A percentile compares a stretch with the other conserved stretches of the same genome.
phyloP scores from a whole-genome alignment of 92 coral and sea anemone genomes.

The Heteractis magnifica region DNA sequence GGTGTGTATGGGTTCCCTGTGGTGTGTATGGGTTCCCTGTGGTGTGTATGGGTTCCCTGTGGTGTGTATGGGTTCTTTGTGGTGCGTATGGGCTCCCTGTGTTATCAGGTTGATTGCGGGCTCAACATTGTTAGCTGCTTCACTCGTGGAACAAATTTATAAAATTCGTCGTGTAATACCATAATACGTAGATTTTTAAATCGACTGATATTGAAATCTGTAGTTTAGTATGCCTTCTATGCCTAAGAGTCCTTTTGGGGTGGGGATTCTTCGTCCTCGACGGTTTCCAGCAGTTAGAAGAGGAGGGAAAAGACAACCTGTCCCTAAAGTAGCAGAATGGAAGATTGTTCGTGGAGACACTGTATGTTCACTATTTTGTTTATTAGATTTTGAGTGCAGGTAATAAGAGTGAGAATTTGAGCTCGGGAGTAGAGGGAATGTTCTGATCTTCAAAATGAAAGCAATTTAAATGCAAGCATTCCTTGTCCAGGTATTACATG shows the following conservation, averaged over 20 bases:
- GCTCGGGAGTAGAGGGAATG: no score
- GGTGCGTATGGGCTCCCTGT: constrained; percentile 2
- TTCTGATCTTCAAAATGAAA: no score
- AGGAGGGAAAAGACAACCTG: constrained; percentile 70
- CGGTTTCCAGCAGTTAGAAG: constrained; percentile 72
- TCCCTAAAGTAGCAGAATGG: constrained; percentile 80
- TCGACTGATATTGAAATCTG: background rate
- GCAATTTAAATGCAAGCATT: no score
- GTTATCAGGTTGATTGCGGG: constrained; percentile 2
- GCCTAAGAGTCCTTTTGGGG: constrained; percentile 86
- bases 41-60: background rate
- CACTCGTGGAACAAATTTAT: background rate
- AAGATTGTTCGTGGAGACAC: constrained; percentile 90
- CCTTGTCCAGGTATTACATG: no score
- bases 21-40: no score
- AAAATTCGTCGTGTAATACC: background rate
- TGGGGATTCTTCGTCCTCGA: constrained; percentile 59
- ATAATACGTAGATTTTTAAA: background rate
- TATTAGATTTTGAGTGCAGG: no score
- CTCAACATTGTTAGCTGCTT: background rate
- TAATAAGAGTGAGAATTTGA: no score
- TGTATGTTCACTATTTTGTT: constrained; percentile 38
- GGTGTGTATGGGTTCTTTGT: background rate
- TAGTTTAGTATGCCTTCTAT: constrained; percentile 64
- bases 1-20: no score